Evolutionary conservation across 1,140 invertebrate genomes (phyloP).

Genomic region (Drosophila gunungcola): DNA sequence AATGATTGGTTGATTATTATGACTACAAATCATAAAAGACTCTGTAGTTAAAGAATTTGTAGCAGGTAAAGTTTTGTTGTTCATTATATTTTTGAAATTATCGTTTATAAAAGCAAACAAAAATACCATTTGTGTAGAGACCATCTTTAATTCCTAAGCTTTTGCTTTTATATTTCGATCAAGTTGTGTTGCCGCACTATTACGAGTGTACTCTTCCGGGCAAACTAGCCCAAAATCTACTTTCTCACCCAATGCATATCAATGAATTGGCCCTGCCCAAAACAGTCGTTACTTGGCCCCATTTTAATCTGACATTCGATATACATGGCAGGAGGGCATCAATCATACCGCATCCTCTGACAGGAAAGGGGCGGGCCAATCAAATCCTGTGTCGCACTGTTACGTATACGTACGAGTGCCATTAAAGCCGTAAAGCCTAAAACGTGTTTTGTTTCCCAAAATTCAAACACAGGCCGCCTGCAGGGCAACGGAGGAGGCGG

Average conservation of each 20-base stretch:
- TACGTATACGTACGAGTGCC: conserved; percentile 35
- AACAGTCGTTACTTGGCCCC: conserved; percentile 62
- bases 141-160: too few relatives aligned
- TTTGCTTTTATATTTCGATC: too few relatives aligned
- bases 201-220: conserved; percentile 11
- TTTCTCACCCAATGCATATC: conserved; percentile 31
- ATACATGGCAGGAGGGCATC: conserved; percentile 43
- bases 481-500: conserved; percentile 63
- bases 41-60: too few relatives aligned
- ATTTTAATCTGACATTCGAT: conserved; percentile 61
- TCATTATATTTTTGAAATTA: too few relatives aligned
- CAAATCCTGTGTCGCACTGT: conserved; percentile 18
- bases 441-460: conserved; percentile 66
- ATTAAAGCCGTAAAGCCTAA: conserved; percentile 68
- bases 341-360: conserved; percentile 56
- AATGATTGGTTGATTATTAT: too few relatives aligned
- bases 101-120: too few relatives aligned
- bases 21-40: too few relatives aligned
- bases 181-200: too few relatives aligned
- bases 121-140: too few relatives aligned
- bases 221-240: background rate
- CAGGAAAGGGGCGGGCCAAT: conserved; percentile 34
- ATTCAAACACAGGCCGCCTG: conserved; percentile 56
- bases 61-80: too few relatives aligned
- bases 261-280: conserved; percentile 19